Conservation (phyloP, 35 echinoderm and acorn worm genomes). For the Ptychodera flava region DNA sequence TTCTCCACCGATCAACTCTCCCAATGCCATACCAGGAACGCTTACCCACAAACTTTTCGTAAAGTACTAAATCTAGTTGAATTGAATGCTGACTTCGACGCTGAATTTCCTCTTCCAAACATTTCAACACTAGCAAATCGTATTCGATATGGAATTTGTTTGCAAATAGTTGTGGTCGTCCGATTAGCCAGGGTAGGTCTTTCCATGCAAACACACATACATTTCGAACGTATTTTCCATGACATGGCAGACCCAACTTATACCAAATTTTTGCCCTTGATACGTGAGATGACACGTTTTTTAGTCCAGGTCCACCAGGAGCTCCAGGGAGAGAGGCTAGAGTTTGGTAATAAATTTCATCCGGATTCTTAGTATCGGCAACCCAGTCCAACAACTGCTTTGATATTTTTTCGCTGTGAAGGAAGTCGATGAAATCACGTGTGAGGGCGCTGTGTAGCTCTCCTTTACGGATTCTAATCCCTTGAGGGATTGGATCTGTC, state of each 20-base stretch:
- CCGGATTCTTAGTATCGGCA: background rate
- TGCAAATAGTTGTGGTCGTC: background rate
- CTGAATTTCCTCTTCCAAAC: background rate
- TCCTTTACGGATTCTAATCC: background rate
- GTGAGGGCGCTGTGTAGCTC: background rate
- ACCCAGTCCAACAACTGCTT: background rate
- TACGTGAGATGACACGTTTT: background rate
- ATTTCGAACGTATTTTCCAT: background rate
- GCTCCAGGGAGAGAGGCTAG: background rate
- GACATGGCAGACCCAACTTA: background rate
- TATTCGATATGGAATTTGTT: background rate
- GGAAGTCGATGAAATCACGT: background rate
- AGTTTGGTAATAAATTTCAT: background rate
- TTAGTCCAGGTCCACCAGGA: background rate
- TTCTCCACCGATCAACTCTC: background rate
- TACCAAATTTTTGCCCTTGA: background rate
- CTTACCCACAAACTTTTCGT: background rate
- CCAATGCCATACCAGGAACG: background rate
- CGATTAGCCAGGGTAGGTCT: background rate
- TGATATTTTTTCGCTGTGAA: background rate
- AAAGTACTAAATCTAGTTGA: background rate
- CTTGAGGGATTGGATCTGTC: background rate
- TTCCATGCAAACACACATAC: background rate
- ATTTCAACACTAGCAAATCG: background rate
- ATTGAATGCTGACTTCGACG: background rate